Evolutionary conservation across 1,140 invertebrate genomes (phyloP).

Genomic region (Dryas iulia): DNA sequence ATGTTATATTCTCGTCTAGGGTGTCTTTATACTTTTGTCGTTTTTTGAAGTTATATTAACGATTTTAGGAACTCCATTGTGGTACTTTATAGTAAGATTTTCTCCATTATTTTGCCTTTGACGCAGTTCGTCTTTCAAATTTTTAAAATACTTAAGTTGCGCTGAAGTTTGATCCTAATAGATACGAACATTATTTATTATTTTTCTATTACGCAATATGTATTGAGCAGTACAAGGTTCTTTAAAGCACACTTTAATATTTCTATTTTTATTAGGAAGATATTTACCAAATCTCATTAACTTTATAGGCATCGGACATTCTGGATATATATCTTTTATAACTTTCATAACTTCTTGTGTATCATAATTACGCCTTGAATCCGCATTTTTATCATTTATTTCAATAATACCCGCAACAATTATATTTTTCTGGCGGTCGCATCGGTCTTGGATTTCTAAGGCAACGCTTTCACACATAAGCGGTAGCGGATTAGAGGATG

Average conservation of each 20-base stretch:
- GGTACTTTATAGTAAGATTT: slow-evolving; percentile 12
- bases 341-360: too few species aligned
- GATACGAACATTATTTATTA: too few species aligned
- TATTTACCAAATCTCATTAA: slow-evolving; percentile 16
- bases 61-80: slow-evolving; percentile 17
- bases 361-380: slow-evolving; percentile 12
- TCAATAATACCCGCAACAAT: slow-evolving; percentile 13
- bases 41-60: slow-evolving; percentile 18
- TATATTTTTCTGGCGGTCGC: too few species aligned
- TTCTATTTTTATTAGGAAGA: too few species aligned
- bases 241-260: slow-evolving; percentile 16
- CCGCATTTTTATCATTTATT: slow-evolving; percentile 15
- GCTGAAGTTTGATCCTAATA: too few species aligned
- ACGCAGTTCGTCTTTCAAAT: slow-evolving; percentile 14
- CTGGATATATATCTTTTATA: too few species aligned
- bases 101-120: slow-evolving; percentile 14
- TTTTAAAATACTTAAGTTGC: too few species aligned
- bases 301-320: slow-evolving; percentile 13
- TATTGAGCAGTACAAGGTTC: slow-evolving; percentile 17
- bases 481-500: too few species aligned
- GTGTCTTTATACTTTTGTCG: slow-evolving; percentile 16
- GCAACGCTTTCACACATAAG: too few species aligned
- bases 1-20: slow-evolving; percentile 14
- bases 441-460: too few species aligned
- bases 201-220: too few species aligned